Evolutionary conservation across 1,140 invertebrate species (phyloP).

Genomic region (Drosophila willistoni): DNA sequence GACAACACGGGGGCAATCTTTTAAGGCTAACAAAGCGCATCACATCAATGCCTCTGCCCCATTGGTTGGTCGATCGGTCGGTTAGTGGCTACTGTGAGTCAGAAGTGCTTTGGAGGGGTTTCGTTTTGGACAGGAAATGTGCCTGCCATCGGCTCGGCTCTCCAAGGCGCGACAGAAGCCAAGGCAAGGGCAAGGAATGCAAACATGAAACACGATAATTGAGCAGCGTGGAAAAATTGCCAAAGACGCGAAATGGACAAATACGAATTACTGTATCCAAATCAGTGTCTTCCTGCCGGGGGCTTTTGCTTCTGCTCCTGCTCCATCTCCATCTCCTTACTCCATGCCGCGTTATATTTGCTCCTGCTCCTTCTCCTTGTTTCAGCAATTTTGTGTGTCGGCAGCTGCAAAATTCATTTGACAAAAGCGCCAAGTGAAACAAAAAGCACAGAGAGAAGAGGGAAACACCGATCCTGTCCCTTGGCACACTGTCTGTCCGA

Average conservation of each 20-base stretch:
- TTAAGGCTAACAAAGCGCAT: conserved; percentile 16
- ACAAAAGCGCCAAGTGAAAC: conserved; percentile 74
- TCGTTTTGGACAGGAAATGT: conserved; percentile 66
- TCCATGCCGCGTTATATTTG: no score
- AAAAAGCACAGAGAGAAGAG: conserved; percentile 32
- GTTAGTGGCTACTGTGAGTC: conserved; percentile 45
- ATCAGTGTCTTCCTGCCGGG: conserved; percentile 73
- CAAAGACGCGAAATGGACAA: conserved; percentile 81
- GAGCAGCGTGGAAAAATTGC: conserved; percentile 81
- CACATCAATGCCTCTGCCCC: conserved; percentile 22
- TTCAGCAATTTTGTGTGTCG: conserved; percentile 60
- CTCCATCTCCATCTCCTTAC: no score
- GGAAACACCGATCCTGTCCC: background rate
- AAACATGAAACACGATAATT: conserved; percentile 81
- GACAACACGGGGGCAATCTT: background rate
- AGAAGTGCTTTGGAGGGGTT: background rate
- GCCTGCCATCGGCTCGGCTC: conserved; percentile 1
- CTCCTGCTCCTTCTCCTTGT: background rate
- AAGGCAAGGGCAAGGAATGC: conserved; percentile 58
- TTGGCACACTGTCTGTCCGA: conserved; percentile 20
- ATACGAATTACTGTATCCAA: conserved; percentile 81
- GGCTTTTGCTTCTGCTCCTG: conserved; percentile 12
- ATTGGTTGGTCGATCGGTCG: conserved; percentile 24
- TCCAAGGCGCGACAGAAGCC: conserved; percentile 58
- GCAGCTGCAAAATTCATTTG: conserved; percentile 80